Percentiles rank a stretch among this genome's conserved stretches.
phyloP scores from a whole-genome alignment of 2,797 vertebrate species.

The Pantherophis vulpinus region DNA sequence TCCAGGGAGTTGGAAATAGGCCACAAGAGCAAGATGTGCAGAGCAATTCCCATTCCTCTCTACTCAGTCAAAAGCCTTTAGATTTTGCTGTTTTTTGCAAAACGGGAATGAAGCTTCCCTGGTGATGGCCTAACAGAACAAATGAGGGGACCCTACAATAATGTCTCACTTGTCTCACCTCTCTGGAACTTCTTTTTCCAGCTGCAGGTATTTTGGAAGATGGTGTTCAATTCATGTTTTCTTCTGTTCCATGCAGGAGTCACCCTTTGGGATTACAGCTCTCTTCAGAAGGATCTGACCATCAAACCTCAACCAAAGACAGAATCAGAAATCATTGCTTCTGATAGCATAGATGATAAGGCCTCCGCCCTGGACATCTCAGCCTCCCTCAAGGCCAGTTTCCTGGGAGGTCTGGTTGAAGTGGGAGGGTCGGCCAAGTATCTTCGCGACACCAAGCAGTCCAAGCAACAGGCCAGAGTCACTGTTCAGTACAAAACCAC shows the following conservation, averaged over 20 bases:
- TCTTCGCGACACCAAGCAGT: constrained; percentile 47
- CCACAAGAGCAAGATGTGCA: too few species aligned
- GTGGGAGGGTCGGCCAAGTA: constrained; percentile 54
- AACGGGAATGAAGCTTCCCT: background rate
- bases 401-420: constrained; percentile 43
- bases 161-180: background rate
- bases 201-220: background rate
- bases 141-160: background rate
- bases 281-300: constrained; percentile 24
- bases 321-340: constrained; percentile 42
- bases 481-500: constrained; percentile 51
- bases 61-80: background rate
- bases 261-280: constrained; percentile 3
- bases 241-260: background rate
- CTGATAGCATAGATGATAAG: constrained; percentile 50
- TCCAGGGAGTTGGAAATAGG: background rate
- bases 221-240: background rate
- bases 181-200: background rate
- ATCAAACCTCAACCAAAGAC: constrained; percentile 10
- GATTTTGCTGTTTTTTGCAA: background rate
- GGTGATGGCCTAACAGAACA: background rate
- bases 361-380: constrained; percentile 33
- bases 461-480: constrained; percentile 49
- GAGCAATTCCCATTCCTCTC: background rate
- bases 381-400: constrained; percentile 47